These are phyloP conservation scores for Camelus bactrianus DNA, from an alignment of 2,113 vertebrate species.

Conservation along the genomic window DNA sequence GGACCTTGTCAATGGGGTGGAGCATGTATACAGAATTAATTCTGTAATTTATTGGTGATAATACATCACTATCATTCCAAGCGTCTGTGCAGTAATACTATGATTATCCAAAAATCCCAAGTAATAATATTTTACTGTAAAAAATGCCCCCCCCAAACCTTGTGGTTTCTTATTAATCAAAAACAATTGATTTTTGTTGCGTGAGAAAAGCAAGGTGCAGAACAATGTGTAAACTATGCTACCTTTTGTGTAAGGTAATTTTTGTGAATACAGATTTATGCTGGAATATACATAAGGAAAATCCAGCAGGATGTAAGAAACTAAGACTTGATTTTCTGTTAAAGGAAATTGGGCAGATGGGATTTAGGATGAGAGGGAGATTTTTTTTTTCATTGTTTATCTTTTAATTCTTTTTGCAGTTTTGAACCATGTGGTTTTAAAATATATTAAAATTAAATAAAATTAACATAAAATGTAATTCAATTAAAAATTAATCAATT, in stretches of 20 bases:
- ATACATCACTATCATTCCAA: neutral
- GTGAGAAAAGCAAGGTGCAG: neutral
- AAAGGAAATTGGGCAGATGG: neutral
- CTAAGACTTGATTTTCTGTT: neutral
- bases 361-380: neutral
- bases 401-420: constrained; percentile 24
- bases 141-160: neutral
- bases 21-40: neutral
- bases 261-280: neutral
- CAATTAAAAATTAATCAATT: neutral
- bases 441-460: constrained; percentile 2
- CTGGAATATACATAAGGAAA: neutral
- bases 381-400: neutral
- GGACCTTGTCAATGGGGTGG: neutral
- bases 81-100: neutral
- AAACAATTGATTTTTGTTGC: neutral
- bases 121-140: neutral
- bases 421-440: neutral
- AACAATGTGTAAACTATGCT: neutral
- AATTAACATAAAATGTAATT: neutral
- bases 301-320: neutral
- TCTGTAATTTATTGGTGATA: constrained; percentile 6
- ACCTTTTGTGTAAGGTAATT: neutral
- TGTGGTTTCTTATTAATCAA: neutral
- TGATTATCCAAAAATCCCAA: neutral